Conservation (phyloP, 2,113 vertebrate species). For the Ciconia boyciana region DNA sequence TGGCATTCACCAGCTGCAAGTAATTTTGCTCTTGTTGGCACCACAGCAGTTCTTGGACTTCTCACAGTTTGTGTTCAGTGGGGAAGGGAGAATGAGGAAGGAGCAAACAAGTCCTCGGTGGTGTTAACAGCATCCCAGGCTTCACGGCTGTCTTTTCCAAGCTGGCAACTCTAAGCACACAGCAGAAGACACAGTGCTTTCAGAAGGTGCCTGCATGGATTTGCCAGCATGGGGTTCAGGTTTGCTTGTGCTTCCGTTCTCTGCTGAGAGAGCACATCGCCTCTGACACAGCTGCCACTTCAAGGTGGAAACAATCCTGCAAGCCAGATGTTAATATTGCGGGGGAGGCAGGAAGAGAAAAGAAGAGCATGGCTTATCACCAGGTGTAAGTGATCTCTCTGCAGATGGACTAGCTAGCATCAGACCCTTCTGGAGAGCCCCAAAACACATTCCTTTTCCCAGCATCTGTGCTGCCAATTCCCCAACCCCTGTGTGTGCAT, state of each 20-base stretch:
- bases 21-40: slow-evolving; percentile 64
- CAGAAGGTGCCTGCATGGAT: neutral
- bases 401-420: neutral
- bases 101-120: neutral
- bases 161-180: slow-evolving; percentile 3
- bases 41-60: slow-evolving; percentile 9
- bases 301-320: neutral
- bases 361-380: neutral
- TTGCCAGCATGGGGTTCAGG: neutral
- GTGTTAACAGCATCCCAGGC: slow-evolving; percentile 2
- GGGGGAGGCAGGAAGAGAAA: neutral
- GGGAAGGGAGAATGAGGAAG: neutral
- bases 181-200: neutral
- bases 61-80: neutral
- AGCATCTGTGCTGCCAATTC: neutral
- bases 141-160: neutral
- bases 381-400: neutral
- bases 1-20: slow-evolving; percentile 70
- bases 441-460: neutral
- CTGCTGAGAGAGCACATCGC: neutral
- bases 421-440: neutral
- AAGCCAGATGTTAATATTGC: neutral
- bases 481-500: neutral
- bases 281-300: slow-evolving; percentile 16
- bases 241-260: neutral